Evolutionary conservation across 2,113 vertebrate genomes (phyloP).

Genomic region (Scalopus aquaticus): DNA sequence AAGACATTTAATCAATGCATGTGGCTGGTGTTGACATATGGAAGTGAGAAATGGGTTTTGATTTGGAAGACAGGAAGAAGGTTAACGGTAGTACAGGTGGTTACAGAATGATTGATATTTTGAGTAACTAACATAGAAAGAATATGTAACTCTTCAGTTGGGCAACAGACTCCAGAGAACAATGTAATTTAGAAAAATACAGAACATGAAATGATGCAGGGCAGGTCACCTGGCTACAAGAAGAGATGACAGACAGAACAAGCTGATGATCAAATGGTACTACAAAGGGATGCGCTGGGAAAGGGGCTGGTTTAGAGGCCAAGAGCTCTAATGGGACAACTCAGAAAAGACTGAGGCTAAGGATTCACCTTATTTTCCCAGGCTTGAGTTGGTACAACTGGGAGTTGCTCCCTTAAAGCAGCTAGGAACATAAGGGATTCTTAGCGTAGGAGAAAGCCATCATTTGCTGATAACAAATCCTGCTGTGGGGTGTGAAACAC

Average conservation of each 20-base stretch:
- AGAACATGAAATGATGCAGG: slow-evolving; percentile 68
- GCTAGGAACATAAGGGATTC: background rate
- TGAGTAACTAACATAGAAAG: slow-evolving; percentile 73
- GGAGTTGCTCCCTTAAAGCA: background rate
- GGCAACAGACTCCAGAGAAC: slow-evolving; percentile 75
- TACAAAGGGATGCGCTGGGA: background rate
- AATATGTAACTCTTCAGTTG: slow-evolving; percentile 62
- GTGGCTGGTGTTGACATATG: slow-evolving; percentile 86
- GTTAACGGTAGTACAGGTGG: slow-evolving; percentile 85
- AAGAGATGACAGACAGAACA: slow-evolving; percentile 70
- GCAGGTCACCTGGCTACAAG: slow-evolving; percentile 63
- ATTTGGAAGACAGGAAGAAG: slow-evolving; percentile 87
- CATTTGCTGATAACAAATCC: background rate
- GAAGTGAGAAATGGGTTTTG: slow-evolving; percentile 87
- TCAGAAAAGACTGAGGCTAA: background rate
- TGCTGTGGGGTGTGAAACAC: background rate
- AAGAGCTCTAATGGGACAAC: background rate
- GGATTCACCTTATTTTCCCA: background rate
- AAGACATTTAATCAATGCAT: slow-evolving; percentile 85
- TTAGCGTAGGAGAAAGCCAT: background rate
- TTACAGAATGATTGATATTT: slow-evolving; percentile 85
- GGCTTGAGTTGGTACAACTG: background rate
- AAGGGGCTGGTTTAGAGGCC: background rate
- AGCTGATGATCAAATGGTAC: slow-evolving; percentile 48
- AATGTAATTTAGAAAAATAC: slow-evolving; percentile 79